Evolutionary conservation across 2,888 invertebrate genomes (phyloP).

Genomic region (Cotesia congregata): DNA sequence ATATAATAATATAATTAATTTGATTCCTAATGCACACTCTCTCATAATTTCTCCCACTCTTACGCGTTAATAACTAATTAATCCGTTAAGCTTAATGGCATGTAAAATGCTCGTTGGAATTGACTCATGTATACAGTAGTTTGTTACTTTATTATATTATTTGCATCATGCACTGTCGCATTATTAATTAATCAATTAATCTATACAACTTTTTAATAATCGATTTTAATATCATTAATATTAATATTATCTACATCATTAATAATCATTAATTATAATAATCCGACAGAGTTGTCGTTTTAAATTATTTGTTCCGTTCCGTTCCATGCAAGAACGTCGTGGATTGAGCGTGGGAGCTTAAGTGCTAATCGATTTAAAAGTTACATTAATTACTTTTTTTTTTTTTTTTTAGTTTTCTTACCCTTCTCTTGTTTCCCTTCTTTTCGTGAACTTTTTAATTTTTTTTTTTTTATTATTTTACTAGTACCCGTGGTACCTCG

Average conservation of each 20-base stretch:
- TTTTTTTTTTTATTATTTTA: constrained; percentile 4
- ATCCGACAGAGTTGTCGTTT: constrained; percentile 13
- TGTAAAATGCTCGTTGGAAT: constrained; percentile 70
- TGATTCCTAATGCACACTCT: constrained; percentile 37
- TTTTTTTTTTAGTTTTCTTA: constrained; percentile 28
- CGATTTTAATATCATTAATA: constrained; percentile 2
- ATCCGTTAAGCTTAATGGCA: constrained; percentile 68
- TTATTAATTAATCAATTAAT: not conserved
- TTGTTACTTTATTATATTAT: constrained; percentile 42
- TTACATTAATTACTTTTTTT: constrained; percentile 18
- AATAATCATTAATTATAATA: constrained; percentile 23
- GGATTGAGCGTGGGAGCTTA: constrained; percentile 52
- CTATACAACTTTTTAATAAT: not conserved
- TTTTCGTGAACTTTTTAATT: not conserved
- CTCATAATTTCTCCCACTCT: constrained; percentile 37
- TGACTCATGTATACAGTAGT: constrained; percentile 69
- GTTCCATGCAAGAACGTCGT: constrained; percentile 48
- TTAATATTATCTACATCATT: not conserved
- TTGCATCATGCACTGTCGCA: constrained; percentile 22
- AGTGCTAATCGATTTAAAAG: constrained; percentile 46
- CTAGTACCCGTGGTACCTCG: constrained; percentile 10
- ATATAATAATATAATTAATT: not conserved
- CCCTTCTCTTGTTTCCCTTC: constrained; percentile 8
- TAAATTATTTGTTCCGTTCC: constrained; percentile 43
- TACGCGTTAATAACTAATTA: constrained; percentile 59